phyloP scores from a whole-genome alignment of 2,888 invertebrate genomes.

The Meiosimyza platycephala region DNA sequence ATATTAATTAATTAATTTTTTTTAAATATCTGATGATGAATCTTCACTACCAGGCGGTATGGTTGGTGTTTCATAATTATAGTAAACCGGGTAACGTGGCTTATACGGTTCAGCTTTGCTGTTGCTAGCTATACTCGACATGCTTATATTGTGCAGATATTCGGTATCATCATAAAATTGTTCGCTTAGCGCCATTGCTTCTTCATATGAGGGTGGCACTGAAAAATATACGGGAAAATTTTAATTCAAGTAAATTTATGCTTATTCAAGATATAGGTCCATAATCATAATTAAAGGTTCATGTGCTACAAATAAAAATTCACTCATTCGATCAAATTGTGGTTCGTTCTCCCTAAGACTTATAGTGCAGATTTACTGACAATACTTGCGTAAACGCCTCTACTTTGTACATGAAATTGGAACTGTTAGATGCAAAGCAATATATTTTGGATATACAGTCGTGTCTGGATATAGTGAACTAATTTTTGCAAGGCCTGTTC shows the following conservation, averaged over 20 bases:
- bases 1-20: background rate
- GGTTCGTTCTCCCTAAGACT: too few relatives aligned
- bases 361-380: too few relatives aligned
- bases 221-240: conserved; percentile 3
- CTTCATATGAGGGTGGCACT: conserved; percentile 67
- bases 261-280: background rate
- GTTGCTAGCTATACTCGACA: conserved; percentile 61
- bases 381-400: too few relatives aligned
- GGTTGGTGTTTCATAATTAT: conserved; percentile 65
- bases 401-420: too few relatives aligned
- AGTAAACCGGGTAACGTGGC: conserved; percentile 66
- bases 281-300: too few relatives aligned
- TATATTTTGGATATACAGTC: too few relatives aligned
- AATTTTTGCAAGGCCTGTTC: too few relatives aligned
- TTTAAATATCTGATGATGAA: conserved; percentile 53
- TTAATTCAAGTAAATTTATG: background rate
- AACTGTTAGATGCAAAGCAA: too few relatives aligned
- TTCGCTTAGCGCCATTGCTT: conserved; percentile 65
- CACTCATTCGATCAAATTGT: too few relatives aligned
- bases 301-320: too few relatives aligned
- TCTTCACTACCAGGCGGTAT: conserved; percentile 68
- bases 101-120: conserved; percentile 61
- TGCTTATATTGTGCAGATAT: conserved; percentile 62
- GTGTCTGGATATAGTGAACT: too few relatives aligned
- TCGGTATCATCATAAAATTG: conserved; percentile 64